A percentile compares a stretch with the other conserved stretches of the same genome.
phyloP scores from a whole-genome alignment of 2,113 vertebrate genomes.

The Reinhardtius hippoglossoides region DNA sequence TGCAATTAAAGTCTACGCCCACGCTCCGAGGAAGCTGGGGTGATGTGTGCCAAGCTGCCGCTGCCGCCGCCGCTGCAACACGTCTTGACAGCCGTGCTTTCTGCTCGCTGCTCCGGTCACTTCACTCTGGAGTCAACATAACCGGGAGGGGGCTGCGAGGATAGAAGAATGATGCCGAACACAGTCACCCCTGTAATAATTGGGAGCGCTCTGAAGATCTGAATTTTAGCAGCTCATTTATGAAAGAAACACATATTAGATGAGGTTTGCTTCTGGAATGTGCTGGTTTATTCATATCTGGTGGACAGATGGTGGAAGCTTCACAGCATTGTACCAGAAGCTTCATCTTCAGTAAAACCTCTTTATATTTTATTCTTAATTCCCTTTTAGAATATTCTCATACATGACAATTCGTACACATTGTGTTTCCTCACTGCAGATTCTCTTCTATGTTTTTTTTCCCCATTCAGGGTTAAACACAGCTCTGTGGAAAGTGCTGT shows the following conservation, averaged over 20 bases:
- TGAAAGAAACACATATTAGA: not conserved
- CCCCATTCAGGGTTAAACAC: no score
- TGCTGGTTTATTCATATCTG: not conserved
- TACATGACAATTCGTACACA: no score
- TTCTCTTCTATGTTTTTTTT: no score
- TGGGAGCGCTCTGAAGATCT: not conserved
- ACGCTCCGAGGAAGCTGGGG: slow-evolving; percentile 37
- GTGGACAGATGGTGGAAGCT: not conserved
- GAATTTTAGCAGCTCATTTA: not conserved
- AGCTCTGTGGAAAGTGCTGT: no score
- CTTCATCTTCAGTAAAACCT: no score
- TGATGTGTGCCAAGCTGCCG: slow-evolving; percentile 31
- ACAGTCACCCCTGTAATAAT: slow-evolving; percentile 5
- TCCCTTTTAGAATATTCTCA: no score
- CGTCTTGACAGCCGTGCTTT: slow-evolving; percentile 25
- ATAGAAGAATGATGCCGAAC: not conserved
- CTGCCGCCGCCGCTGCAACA: not conserved
- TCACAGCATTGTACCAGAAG: no score
- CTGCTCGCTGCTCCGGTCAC: slow-evolving; percentile 27
- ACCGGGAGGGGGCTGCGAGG: slow-evolving; percentile 1
- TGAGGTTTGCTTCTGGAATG: not conserved
- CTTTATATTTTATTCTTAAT: no score
- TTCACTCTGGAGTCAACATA: slow-evolving; percentile 28
- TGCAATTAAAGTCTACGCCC: slow-evolving; percentile 70
- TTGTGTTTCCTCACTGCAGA: no score